Base-by-base conservation (phyloP, 2,888 invertebrate genomes). In the Sinopyrophorus schimmeli region DNA sequence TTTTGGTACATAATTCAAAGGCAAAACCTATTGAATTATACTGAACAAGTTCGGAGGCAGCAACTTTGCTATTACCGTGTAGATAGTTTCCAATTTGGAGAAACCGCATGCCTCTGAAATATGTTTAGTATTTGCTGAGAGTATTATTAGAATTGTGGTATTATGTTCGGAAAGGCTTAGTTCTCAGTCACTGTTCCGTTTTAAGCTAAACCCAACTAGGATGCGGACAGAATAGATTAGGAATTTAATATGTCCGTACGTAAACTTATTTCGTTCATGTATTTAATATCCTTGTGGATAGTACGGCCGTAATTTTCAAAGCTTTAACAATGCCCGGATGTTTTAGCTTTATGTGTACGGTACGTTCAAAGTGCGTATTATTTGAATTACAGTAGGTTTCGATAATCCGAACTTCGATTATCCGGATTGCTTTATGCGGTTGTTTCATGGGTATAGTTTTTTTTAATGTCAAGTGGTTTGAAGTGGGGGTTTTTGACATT, bases 11-110 rank as follows among this genome's bases (percentile, higher is more conserved):
- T 47, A 47, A 47, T 47, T 47, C 47, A 37, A 41, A 39, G 39
- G 20, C 27, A 21, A n/a, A 39, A 32, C 39, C 28, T 47, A 47
- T 39, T 47, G 39, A 27, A 47, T 47, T 47, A 47, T 30, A 41
- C 30, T 17, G 28, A 47, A 35, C 40, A 41, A 47, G 28, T 48
- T 48, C 18, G 23, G 31, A 26, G 32, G 30, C 11, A 34, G 30
- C 12, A 58, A 58, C 58, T 58, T 58, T 49, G 50, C 55, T 48
- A 54, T 58, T 52, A 54, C 55, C 38, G 26, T 30, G 46, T 43
- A 54, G 59, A 59, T 59, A 58, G 59, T 61, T 60, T 60, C 57
- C 58, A 61, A 60, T 61, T 61, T 60, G 54, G 60, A 57, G 57
- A 55, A 59, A 57, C 61, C 60, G 53, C 57, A 57, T 42, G 40